Evolutionary conservation across 2,797 vertebrate species (phyloP).

Genomic region (Rhinatrema bivittatum): DNA sequence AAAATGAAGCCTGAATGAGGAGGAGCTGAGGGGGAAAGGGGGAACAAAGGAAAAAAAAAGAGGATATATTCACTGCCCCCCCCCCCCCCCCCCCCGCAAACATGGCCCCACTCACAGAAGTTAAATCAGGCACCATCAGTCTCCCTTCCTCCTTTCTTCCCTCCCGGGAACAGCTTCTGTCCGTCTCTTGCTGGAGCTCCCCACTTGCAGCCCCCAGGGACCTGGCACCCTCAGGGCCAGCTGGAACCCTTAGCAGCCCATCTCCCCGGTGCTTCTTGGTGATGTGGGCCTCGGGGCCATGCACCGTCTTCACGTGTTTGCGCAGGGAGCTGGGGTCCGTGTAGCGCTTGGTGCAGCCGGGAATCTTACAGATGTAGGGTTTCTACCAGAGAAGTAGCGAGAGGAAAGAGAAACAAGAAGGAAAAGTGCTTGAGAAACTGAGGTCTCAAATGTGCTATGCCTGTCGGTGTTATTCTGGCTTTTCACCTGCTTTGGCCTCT

Average conservation of each 20-base stretch:
- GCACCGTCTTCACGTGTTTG: conserved; percentile 94
- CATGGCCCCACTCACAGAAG: conserved; percentile 74
- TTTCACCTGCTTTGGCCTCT: no score
- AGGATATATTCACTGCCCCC: no score
- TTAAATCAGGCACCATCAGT: conserved; percentile 72
- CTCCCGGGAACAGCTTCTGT: conserved; percentile 42
- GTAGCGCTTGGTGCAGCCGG: conserved; percentile 93
- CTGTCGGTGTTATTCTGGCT: not conserved
- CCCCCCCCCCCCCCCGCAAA: no score
- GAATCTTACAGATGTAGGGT: conserved; percentile 94
- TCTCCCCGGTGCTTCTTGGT: conserved; percentile 93
- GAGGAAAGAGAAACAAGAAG: no score
- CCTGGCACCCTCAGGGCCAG: conserved; percentile 40
- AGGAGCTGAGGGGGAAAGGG: no score
- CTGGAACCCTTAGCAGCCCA: conserved; percentile 47
- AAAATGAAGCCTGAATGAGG: no score
- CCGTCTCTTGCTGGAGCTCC: conserved; percentile 81
- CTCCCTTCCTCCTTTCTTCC: conserved; percentile 75
- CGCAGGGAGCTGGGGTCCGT: conserved; percentile 93
- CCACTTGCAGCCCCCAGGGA: conserved; percentile 50
- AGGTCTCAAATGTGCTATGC: not conserved
- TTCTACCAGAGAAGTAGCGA: conserved; percentile 56
- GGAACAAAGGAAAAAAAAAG: no score
- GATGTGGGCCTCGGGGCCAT: conserved; percentile 92
- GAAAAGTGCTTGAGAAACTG: no score